phyloP scores from a whole-genome alignment of 2,113 vertebrate genomes.

The Octodon degus region DNA sequence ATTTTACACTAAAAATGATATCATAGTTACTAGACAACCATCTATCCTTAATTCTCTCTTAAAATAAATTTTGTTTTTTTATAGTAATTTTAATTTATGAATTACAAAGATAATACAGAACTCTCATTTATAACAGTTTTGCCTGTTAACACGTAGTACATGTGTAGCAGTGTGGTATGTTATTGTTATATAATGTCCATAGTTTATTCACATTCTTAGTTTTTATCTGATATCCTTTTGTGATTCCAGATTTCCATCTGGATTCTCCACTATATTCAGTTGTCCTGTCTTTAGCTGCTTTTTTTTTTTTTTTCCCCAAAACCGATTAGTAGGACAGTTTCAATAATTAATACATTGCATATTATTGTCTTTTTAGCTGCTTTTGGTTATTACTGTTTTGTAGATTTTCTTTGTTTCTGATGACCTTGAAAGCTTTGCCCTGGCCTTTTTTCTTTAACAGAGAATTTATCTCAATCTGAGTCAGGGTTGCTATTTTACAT shows the following conservation, averaged over 20 bases:
- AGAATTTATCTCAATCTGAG: background rate
- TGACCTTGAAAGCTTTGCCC: background rate
- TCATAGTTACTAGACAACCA: background rate
- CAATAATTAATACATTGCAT: too few relatives aligned
- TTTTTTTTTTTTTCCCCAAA: background rate
- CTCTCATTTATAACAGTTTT: background rate
- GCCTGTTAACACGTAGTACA: background rate
- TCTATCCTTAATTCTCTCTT: background rate
- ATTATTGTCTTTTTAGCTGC: background rate
- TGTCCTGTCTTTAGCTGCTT: background rate
- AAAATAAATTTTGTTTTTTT: background rate
- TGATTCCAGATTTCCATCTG: background rate
- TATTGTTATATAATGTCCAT: conserved; percentile 19
- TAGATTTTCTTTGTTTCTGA: background rate
- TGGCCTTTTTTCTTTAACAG: background rate
- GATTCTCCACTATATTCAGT: background rate
- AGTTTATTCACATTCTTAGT: conserved; percentile 26
- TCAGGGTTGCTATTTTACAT: conserved; percentile 3
- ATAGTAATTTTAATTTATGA: conserved; percentile 35
- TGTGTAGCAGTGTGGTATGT: background rate
- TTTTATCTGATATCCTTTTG: conserved; percentile 39
- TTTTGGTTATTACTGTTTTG: background rate
- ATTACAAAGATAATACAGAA: background rate
- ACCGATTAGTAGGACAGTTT: too few relatives aligned
- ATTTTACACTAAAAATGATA: conserved; percentile 8